Evolutionary conservation across 2,113 vertebrate genomes (phyloP).

Genomic region (Callionymus lyra): DNA sequence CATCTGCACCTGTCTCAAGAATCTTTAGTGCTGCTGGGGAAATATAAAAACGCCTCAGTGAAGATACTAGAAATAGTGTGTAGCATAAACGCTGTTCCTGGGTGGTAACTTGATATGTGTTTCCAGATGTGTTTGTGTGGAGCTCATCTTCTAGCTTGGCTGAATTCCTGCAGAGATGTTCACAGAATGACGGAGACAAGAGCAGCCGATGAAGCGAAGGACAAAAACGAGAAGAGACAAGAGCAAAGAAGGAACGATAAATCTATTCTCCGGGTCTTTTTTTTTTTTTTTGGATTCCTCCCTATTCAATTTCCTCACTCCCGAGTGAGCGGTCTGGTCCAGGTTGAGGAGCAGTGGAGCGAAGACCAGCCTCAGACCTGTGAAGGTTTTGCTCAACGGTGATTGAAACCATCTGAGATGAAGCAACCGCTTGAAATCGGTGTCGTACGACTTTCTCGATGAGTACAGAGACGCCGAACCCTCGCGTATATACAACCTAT

Average conservation of each 20-base stretch:
- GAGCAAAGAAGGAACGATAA: background rate
- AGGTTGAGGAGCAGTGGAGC: constrained; percentile 25
- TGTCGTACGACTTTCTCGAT: background rate
- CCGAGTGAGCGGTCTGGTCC: constrained; percentile 20
- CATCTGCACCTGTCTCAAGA: too few relatives aligned
- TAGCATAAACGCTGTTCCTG: too few relatives aligned
- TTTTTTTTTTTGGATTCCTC: too few relatives aligned
- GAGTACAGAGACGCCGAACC: constrained; percentile 5
- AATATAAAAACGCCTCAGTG: too few relatives aligned
- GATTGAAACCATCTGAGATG: constrained; percentile 72
- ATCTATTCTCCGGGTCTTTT: background rate
- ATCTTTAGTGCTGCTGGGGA: too few relatives aligned
- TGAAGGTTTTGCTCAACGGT: constrained; percentile 45
- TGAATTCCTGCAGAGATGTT: too few relatives aligned
- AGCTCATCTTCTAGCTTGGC: too few relatives aligned
- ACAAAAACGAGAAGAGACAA: constrained; percentile 7
- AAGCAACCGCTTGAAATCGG: constrained; percentile 60
- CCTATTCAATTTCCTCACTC: constrained; percentile 14
- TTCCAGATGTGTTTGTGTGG: too few relatives aligned
- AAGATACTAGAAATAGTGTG: too few relatives aligned
- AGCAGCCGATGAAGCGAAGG: background rate
- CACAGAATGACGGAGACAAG: too few relatives aligned
- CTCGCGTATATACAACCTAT: constrained; percentile 31
- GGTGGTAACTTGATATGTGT: too few relatives aligned
- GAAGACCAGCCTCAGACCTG: constrained; percentile 32